Conservation (phyloP, 2,113 vertebrate genomes). For the Ramphastos sulfuratus region DNA sequence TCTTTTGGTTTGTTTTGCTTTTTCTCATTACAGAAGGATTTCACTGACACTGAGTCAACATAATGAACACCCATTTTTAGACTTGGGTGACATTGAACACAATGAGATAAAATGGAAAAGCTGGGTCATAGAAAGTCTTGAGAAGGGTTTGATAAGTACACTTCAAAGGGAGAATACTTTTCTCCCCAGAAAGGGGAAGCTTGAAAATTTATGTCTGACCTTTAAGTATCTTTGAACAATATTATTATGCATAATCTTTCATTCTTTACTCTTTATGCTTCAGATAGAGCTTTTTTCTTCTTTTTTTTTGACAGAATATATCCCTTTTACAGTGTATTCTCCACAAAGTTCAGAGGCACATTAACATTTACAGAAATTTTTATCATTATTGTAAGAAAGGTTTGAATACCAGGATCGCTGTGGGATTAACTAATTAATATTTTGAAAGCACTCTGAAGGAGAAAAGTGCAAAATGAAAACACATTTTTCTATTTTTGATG, state of each 20-base stretch:
- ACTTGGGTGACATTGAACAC: neutral
- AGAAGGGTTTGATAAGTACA: neutral
- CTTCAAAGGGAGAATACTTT: neutral
- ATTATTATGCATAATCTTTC: constrained; percentile 7
- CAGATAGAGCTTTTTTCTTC: neutral
- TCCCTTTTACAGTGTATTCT: neutral
- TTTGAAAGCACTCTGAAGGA: constrained; percentile 8
- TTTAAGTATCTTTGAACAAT: constrained; percentile 26
- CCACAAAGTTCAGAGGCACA: neutral
- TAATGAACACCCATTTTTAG: neutral
- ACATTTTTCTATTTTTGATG: neutral
- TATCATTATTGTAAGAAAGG: neutral
- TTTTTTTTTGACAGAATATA: neutral
- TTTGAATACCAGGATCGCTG: constrained; percentile 1
- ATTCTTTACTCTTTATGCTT: neutral
- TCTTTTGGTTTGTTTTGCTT: neutral
- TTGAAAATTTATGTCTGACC: neutral
- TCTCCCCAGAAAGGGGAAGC: neutral
- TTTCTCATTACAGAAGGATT: neutral
- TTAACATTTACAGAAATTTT: constrained; percentile 35
- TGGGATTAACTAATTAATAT: constrained; percentile 40
- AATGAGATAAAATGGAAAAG: neutral
- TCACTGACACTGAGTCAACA: neutral
- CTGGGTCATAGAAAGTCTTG: neutral
- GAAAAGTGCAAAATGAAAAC: neutral